Conservation (phyloP, 1,140 invertebrate species). For the Sycobia sp. region DNA sequence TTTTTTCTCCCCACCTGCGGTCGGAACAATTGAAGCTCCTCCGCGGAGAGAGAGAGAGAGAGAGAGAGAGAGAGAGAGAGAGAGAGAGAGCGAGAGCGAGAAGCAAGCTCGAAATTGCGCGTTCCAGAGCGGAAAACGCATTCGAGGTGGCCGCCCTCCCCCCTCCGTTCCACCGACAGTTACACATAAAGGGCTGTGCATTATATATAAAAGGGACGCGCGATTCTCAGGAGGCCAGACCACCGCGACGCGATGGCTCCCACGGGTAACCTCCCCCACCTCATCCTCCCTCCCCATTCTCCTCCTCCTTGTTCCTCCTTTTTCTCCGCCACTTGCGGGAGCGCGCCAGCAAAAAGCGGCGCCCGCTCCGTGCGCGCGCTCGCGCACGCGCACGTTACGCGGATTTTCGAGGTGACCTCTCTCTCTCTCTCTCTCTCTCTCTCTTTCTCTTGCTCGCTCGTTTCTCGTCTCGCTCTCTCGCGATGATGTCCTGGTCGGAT, state of each 20-base stretch:
- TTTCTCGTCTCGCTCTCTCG: no score
- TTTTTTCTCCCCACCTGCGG: background rate
- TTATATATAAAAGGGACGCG: constrained; percentile 32
- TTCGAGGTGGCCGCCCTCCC: constrained; percentile 2
- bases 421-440: background rate
- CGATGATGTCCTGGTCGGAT: no score
- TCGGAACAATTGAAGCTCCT: constrained; percentile 7
- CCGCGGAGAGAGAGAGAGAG: no score
- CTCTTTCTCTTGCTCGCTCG: background rate
- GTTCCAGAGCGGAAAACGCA: constrained; percentile 30
- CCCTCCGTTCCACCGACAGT: no score
- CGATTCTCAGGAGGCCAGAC: constrained; percentile 31
- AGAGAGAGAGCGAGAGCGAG: no score
- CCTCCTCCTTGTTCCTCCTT: background rate
- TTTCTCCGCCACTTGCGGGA: background rate
- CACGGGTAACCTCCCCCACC: constrained; percentile 11
- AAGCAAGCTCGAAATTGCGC: constrained; percentile 32
- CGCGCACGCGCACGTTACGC: constrained; percentile 11
- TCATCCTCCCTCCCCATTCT: background rate
- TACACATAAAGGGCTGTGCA: constrained; percentile 19
- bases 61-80: no score
- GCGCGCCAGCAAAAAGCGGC: constrained; percentile 9
- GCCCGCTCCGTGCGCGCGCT: constrained; percentile 2
- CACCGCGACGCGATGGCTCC: constrained; percentile 27
- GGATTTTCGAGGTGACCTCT: background rate